These are phyloP conservation scores for Bradysia coprophila DNA, from an alignment of 1,140 invertebrate species.

Conservation along the genomic window DNA sequence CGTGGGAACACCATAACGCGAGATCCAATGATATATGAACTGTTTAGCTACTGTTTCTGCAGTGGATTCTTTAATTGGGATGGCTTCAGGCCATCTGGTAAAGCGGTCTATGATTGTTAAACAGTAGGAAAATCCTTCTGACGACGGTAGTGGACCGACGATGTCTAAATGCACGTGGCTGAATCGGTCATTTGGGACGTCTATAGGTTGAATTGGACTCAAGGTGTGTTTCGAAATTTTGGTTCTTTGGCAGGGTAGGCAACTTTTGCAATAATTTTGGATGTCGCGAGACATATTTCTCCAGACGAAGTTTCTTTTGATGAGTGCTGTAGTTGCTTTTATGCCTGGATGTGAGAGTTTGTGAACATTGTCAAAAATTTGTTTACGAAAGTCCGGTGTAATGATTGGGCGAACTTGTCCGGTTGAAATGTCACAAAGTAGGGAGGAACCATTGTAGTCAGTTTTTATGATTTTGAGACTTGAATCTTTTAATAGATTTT, in stretches of 20 bases:
- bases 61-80: constrained; percentile 23
- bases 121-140: constrained; percentile 16
- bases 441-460: no score
- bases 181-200: constrained; percentile 4
- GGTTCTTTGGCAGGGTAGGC: constrained; percentile 10
- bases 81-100: constrained; percentile 26
- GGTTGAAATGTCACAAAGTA: no score
- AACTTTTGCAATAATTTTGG: no score
- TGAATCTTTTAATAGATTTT: no score
- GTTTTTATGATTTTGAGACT: no score
- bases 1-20: constrained; percentile 16
- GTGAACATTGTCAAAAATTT: no score
- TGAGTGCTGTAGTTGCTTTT: no score
- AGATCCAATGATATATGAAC: constrained; percentile 13
- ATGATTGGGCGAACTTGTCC: no score
- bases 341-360: no score
- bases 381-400: no score
- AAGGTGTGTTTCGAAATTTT: constrained; percentile 11
- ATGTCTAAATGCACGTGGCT: constrained; percentile 10
- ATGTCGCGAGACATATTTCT: no score
- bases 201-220: constrained; percentile 1
- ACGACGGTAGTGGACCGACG: constrained; percentile 18
- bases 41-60: constrained; percentile 10
- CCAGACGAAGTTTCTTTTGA: no score
- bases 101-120: constrained; percentile 26